Evolutionary conservation across 1,140 invertebrate genomes (phyloP).

Genomic region (Bombyx mandarina): DNA sequence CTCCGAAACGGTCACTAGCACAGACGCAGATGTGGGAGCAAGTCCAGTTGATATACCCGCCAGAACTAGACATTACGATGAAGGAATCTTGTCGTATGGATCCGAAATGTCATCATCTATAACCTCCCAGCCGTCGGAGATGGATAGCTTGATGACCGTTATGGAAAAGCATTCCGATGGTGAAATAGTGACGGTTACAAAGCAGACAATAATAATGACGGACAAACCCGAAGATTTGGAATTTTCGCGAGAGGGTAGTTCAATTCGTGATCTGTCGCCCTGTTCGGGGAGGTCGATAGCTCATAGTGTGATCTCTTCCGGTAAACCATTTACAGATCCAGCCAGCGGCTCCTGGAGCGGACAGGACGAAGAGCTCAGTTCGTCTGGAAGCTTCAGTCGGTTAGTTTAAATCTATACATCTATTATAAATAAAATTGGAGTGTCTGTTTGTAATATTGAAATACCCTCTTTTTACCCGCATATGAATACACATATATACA

Average conservation of each 20-base stretch:
- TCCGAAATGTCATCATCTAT: constrained; percentile 70
- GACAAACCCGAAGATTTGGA: constrained; percentile 61
- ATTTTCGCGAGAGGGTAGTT: constrained; percentile 52
- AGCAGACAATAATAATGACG: constrained; percentile 46
- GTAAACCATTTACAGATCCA: constrained; percentile 72
- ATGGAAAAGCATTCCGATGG: constrained; percentile 50
- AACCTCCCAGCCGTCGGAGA: constrained; percentile 66
- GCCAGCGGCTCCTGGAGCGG: constrained; percentile 70
- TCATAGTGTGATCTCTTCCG: constrained; percentile 59
- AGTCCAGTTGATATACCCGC: constrained; percentile 55
- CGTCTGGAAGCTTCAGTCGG: constrained; percentile 69
- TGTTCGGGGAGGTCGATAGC: constrained; percentile 65
- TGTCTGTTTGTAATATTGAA: too few relatives aligned
- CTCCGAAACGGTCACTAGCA: constrained; percentile 68
- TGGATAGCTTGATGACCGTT: constrained; percentile 68
- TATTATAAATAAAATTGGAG: too few relatives aligned
- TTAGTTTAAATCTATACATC: constrained; percentile 15
- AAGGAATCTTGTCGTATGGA: constrained; percentile 52
- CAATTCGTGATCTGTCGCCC: constrained; percentile 64
- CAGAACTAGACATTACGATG: constrained; percentile 41
- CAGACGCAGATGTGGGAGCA: constrained; percentile 39
- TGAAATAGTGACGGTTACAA: constrained; percentile 44
- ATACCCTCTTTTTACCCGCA: too few relatives aligned
- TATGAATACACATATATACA: too few relatives aligned
- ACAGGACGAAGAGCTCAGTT: constrained; percentile 68